phyloP scores from a whole-genome alignment of 1,140 invertebrate genomes.

The Zaprionus ornatus region DNA sequence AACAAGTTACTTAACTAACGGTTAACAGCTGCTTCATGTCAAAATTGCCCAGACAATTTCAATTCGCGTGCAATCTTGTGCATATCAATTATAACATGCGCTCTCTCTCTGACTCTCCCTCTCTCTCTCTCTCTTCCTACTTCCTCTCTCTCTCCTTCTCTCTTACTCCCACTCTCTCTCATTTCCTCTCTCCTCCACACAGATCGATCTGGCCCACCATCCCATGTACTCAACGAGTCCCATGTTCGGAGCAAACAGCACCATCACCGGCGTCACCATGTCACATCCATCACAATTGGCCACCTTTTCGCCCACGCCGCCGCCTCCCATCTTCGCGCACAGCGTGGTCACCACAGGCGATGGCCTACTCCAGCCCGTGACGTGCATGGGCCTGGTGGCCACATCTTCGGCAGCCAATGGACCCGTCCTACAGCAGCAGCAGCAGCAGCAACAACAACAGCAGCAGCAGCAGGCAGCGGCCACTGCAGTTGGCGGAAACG shows the following conservation, averaged over 20 bases:
- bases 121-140: too few species aligned
- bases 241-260: constrained; percentile 80
- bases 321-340: constrained; percentile 80
- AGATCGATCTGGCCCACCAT: constrained; percentile 84
- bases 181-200: constrained; percentile 3
- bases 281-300: constrained; percentile 84
- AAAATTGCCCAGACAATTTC: too few species aligned
- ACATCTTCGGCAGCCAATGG: constrained; percentile 67
- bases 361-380: constrained; percentile 70
- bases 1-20: too few species aligned
- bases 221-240: constrained; percentile 83
- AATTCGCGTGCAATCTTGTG: too few species aligned
- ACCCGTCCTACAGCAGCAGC: constrained; percentile 44
- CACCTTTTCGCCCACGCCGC: constrained; percentile 78
- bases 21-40: too few species aligned
- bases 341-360: constrained; percentile 77
- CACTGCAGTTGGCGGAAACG: constrained; percentile 63
- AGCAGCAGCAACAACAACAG: constrained; percentile 53
- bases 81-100: too few species aligned
- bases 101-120: too few species aligned
- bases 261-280: constrained; percentile 83
- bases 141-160: background rate
- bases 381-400: constrained; percentile 73
- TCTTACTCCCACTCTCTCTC: background rate
- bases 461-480: constrained; percentile 51